These are phyloP conservation scores for Crotalus horridus DNA, from an alignment of 2,113 vertebrate genomes.

Conservation along the genomic window DNA sequence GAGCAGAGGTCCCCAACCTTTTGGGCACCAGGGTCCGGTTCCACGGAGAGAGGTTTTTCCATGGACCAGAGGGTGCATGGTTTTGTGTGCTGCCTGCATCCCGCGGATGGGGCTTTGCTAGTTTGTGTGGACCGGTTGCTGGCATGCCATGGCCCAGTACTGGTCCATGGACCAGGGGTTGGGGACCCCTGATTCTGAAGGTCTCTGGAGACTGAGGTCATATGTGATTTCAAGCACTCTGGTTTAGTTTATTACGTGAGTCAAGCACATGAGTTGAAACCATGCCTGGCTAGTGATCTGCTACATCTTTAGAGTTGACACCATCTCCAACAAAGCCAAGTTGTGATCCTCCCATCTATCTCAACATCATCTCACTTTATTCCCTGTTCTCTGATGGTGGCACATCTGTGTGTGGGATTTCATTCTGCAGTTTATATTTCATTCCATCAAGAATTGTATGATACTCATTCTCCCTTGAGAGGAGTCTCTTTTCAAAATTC, in stretches of 20 bases:
- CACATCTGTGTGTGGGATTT: constrained; percentile 31
- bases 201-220: neutral
- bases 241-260: neutral
- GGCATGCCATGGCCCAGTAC: too few relatives aligned
- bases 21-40: too few relatives aligned
- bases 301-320: constrained; percentile 6
- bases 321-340: neutral
- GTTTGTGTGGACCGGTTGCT: too few relatives aligned
- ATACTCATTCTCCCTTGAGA: constrained; percentile 40
- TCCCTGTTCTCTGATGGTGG: constrained; percentile 28
- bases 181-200: neutral
- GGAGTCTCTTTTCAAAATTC: constrained; percentile 67
- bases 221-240: neutral
- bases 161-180: too few relatives aligned
- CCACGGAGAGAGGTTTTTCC: too few relatives aligned
- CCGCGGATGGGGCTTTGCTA: too few relatives aligned
- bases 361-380: constrained; percentile 30
- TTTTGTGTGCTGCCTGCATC: too few relatives aligned
- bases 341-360: constrained; percentile 9
- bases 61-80: too few relatives aligned
- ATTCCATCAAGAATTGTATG: constrained; percentile 38
- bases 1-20: too few relatives aligned
- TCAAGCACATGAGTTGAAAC: neutral
- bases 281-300: neutral
- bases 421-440: constrained; percentile 32